Percentiles rank a stretch among this genome's conserved stretches.
Conservation (phyloP, 2,888 invertebrate species). For the Tenodera sinensis region DNA sequence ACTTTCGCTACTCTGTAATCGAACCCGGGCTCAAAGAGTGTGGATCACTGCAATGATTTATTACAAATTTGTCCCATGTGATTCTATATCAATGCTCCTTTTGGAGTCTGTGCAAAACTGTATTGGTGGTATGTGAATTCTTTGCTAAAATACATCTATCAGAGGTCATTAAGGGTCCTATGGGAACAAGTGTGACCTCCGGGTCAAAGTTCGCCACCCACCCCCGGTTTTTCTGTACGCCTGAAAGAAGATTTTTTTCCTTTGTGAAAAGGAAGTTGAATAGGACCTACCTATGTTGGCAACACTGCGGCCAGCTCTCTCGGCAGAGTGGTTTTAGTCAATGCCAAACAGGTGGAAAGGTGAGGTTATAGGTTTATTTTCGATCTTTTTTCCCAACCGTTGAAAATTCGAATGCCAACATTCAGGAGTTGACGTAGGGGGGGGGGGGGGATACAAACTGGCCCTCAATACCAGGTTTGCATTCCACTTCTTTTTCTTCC, state of each 20-base stretch:
- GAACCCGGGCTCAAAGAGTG: no score
- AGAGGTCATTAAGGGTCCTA: no score
- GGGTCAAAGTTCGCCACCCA: background rate
- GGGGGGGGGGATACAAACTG: background rate
- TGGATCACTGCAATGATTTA: no score
- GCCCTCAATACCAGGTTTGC: background rate
- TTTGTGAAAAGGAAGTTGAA: background rate
- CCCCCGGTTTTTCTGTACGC: background rate
- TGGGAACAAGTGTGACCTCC: background rate
- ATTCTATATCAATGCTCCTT: no score
- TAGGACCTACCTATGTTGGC: background rate
- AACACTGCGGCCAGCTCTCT: background rate
- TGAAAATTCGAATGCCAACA: conserved; percentile 10
- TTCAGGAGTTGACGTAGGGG: background rate
- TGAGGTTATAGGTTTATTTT: conserved; percentile 10
- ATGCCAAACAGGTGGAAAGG: background rate
- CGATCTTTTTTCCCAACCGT: conserved; percentile 2
- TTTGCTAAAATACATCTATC: no score
- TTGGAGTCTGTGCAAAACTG: no score
- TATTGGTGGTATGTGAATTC: no score
- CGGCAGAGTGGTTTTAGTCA: background rate
- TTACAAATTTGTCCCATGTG: no score
- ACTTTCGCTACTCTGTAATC: no score
- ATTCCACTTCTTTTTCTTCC: background rate
- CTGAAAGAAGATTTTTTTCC: background rate